Evolutionary conservation across 2,113 vertebrate species (phyloP), one percentile per base, ranked within the genome.

Genomic region (Callipepla squamata): DNA sequence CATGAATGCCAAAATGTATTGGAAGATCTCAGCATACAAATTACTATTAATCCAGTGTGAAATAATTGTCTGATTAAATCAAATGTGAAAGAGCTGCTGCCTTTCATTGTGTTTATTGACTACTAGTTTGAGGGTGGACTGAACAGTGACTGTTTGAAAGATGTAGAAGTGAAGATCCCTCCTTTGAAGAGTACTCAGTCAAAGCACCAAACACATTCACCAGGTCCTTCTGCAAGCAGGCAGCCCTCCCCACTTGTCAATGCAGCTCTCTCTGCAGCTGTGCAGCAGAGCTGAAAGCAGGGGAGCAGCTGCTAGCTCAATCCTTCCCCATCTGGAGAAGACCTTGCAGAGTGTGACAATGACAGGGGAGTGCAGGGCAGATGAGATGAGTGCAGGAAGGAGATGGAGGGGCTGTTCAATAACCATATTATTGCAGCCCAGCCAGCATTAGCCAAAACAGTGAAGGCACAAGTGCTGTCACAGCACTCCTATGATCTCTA

Each of bases 21-120:
- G 73, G 93, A 79, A 95, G 80, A 83, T 90, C 80, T 94, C 82
- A 66, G 82, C 90, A 81, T 42, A 81, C 36, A 94, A 94, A 94
- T 95, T 92, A 88, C 66, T 81, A 79, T 59, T 93, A 58, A 95
- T 86, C 62, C 55, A 73, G 65, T 76, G 68, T 58, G 73, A 95
- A 93, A 93, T 86, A 93, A 92, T 88, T 61, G 32, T 61, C 87
- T 87, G 80, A 91, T 94, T 92, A 94, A 90, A 88, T 69, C 15
- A 85, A 68, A 88, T 57, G 73, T 32, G 69, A 21, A 86, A 72
- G 66, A 1, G 2, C 65, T 94, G 62, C 20, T 92, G 85, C 82
- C 90, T 90, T 94, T 93, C 87, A 90, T 85, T 58, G 76, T 69
- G 47, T 40, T 81, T 69, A 50, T 95, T 93, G 87, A 72, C 80